Percentiles rank a stretch among this genome's conserved stretches.
phyloP scores from a whole-genome alignment of 2,113 vertebrate species.

The Chunga burmeisteri region DNA sequence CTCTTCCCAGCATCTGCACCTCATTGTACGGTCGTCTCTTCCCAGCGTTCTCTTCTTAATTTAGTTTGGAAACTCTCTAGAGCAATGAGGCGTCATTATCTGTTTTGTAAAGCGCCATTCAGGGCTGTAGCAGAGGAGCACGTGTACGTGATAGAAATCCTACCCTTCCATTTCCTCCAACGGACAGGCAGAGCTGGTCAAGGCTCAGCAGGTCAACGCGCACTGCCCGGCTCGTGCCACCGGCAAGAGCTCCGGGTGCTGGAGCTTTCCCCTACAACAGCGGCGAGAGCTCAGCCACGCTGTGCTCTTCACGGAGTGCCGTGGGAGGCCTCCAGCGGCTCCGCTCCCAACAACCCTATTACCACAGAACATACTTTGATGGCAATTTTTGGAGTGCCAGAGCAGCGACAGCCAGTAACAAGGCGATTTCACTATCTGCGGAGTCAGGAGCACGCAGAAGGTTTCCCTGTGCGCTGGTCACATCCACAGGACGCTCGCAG shows the following conservation, averaged over 20 bases:
- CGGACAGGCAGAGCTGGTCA: not conserved
- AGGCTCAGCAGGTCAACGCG: not conserved
- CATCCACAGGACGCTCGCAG: accelerated
- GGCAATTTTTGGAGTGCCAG: not conserved
- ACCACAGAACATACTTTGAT: not conserved
- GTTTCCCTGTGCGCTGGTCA: not conserved
- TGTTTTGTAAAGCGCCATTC: slow-evolving; percentile 48
- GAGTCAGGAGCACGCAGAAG: not conserved
- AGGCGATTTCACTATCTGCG: not conserved
- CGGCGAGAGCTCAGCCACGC: accelerated
- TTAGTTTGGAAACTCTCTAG: slow-evolving; percentile 60
- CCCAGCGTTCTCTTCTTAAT: slow-evolving; percentile 49
- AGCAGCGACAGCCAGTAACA: not conserved
- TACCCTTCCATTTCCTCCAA: not conserved
- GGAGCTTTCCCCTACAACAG: not conserved
- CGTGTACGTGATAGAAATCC: slow-evolving; percentile 1
- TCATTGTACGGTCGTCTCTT: slow-evolving; percentile 49
- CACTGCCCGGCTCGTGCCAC: accelerated
- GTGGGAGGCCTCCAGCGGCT: not conserved
- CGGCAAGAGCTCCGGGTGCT: not conserved
- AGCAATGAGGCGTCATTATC: slow-evolving; percentile 53
- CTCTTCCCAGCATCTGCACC: slow-evolving; percentile 43
- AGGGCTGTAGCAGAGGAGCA: slow-evolving; percentile 5
- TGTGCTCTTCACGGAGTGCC: not conserved
- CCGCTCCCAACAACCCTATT: not conserved